Evolutionary conservation across 2,113 vertebrate species (phyloP).

Genomic region (Morone saxatilis): DNA sequence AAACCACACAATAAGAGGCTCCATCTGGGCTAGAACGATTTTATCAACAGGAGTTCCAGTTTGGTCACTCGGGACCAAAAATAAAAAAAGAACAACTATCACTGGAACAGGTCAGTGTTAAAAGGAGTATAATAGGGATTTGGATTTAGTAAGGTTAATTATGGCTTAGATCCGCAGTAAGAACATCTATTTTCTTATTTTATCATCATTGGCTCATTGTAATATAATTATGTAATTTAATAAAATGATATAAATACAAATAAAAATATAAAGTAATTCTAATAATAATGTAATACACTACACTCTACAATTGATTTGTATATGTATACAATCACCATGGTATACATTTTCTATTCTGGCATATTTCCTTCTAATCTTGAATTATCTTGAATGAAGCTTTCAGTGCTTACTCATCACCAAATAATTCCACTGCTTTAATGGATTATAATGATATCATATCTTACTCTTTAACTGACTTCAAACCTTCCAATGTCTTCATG

Average conservation of each 20-base stretch:
- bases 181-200: not conserved
- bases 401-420: too few species aligned
- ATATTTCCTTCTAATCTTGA: not conserved
- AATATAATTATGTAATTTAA: not conserved
- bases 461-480: not conserved
- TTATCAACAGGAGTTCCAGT: slow-evolving; percentile 18
- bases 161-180: not conserved
- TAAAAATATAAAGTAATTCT: not conserved
- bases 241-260: not conserved
- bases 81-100: slow-evolving; percentile 14
- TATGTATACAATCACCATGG: not conserved
- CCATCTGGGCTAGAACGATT: not conserved
- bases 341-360: too few species aligned
- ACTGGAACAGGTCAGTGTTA: not conserved
- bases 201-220: not conserved
- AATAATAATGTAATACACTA: not conserved
- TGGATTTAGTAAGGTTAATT: slow-evolving; percentile 1
- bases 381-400: not conserved
- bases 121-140: not conserved
- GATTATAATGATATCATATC: not conserved
- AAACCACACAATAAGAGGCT: slow-evolving; percentile 28
- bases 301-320: not conserved
- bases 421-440: not conserved
- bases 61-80: not conserved
- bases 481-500: not conserved